A percentile compares a stretch with the other conserved stretches of the same genome.
Conservation (phyloP, 2,797 vertebrate species). For the Thaleichthys pacificus region DNA sequence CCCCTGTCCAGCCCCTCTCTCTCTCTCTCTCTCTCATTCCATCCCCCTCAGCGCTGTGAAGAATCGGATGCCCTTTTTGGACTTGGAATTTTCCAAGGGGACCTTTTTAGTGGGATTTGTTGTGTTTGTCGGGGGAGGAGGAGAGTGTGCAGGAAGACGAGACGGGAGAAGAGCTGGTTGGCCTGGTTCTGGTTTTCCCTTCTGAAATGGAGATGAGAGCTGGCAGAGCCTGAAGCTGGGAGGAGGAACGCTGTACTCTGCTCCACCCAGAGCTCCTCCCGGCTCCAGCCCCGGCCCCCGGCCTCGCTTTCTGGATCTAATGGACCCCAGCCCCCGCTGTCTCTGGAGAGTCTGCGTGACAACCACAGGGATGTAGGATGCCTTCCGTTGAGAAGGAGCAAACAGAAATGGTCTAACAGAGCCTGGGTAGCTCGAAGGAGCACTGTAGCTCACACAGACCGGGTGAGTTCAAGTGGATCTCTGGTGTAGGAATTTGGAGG, state of each 20-base stretch:
- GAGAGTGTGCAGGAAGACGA: neutral
- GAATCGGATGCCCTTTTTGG: constrained; percentile 23
- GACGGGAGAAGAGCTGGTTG: constrained; percentile 37
- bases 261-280: constrained; percentile 50
- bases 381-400: constrained; percentile 20
- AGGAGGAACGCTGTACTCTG: constrained; percentile 33
- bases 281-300: constrained; percentile 19
- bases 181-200: constrained; percentile 46
- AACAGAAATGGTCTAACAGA: neutral
- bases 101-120: constrained; percentile 14
- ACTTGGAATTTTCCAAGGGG: constrained; percentile 20
- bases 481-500: neutral
- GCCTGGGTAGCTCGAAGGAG: neutral
- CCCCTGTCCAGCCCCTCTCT: neutral
- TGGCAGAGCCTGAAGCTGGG: constrained; percentile 48
- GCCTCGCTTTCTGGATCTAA: constrained; percentile 12
- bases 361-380: constrained; percentile 18
- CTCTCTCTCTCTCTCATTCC: neutral
- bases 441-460: too few species aligned
- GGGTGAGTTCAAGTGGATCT: neutral
- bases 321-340: constrained; percentile 29
- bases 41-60: neutral
- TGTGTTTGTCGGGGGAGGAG: neutral
- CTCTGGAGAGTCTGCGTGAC: constrained; percentile 9
- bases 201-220: constrained; percentile 50